Conservation (phyloP, 2,797 vertebrate genomes). For the Galagoides demidoff region DNA sequence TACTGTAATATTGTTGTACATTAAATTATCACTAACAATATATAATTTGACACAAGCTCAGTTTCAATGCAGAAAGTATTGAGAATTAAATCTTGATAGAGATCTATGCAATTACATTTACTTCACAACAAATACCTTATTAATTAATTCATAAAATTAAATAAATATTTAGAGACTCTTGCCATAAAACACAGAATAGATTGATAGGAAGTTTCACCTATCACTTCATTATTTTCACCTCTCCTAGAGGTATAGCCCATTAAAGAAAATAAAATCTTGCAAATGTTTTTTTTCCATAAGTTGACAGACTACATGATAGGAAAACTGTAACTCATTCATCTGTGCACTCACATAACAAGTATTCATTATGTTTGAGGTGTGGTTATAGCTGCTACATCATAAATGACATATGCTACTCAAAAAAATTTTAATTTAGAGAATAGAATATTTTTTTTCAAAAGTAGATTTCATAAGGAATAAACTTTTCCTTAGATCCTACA, state of each 20-base stretch:
- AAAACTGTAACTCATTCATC: slow-evolving; percentile 8
- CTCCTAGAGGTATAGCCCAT: background rate
- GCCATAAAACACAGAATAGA: background rate
- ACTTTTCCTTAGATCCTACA: background rate
- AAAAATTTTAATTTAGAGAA: background rate
- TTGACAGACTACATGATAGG: background rate
- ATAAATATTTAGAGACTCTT: background rate
- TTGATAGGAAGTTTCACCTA: background rate
- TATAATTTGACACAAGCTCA: background rate
- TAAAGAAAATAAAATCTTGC: slow-evolving; percentile 16
- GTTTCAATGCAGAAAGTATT: slow-evolving; percentile 25
- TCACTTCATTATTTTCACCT: background rate
- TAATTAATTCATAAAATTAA: slow-evolving; percentile 43
- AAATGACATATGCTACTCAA: background rate
- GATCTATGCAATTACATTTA: background rate
- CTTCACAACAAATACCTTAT: background rate
- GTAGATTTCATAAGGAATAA: background rate
- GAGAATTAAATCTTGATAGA: slow-evolving; percentile 14
- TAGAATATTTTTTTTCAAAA: background rate
- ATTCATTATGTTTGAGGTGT: background rate
- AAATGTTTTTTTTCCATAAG: background rate
- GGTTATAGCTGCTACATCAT: background rate
- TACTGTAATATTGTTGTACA: background rate
- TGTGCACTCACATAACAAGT: background rate
- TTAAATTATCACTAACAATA: background rate